Evolutionary conservation across 2,113 vertebrate species (phyloP).

Genomic region (Formicarius rufipectus): DNA sequence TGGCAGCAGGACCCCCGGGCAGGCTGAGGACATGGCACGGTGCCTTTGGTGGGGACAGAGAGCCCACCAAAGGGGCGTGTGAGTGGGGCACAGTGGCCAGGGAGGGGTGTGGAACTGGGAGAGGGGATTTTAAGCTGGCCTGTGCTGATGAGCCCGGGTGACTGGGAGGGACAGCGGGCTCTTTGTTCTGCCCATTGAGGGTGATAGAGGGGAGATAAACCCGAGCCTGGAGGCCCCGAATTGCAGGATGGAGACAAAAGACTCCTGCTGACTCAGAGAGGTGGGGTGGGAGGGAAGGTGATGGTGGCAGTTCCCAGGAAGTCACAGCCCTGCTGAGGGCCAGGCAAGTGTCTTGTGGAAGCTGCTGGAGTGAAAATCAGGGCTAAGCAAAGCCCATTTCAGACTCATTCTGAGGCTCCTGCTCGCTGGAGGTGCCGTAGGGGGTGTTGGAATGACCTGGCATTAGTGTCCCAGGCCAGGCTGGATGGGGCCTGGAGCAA

Average conservation of each 20-base stretch:
- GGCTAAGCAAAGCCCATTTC: too few species aligned
- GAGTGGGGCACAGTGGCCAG: background rate
- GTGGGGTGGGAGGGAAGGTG: background rate
- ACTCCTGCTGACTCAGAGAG: background rate
- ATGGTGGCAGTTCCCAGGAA: background rate
- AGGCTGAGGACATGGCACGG: background rate
- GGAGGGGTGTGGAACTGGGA: background rate
- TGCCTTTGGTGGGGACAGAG: too few species aligned
- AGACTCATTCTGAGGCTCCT: rapidly evolving
- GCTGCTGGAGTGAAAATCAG: background rate
- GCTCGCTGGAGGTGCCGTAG: rapidly evolving
- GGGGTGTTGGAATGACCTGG: background rate
- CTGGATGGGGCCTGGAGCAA: background rate
- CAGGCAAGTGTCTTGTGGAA: rapidly evolving
- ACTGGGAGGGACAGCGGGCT: background rate
- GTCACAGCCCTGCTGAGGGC: background rate
- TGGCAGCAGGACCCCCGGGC: background rate
- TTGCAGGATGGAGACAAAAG: background rate
- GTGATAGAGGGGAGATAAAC: background rate
- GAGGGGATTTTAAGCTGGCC: rapidly evolving
- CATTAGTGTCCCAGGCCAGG: rapidly evolving
- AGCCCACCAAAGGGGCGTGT: background rate
- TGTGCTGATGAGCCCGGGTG: background rate
- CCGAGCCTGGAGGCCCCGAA: background rate
- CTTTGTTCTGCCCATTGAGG: background rate